Evolutionary conservation across 1,140 invertebrate genomes (phyloP).

Genomic region (Calosoma granatense): DNA sequence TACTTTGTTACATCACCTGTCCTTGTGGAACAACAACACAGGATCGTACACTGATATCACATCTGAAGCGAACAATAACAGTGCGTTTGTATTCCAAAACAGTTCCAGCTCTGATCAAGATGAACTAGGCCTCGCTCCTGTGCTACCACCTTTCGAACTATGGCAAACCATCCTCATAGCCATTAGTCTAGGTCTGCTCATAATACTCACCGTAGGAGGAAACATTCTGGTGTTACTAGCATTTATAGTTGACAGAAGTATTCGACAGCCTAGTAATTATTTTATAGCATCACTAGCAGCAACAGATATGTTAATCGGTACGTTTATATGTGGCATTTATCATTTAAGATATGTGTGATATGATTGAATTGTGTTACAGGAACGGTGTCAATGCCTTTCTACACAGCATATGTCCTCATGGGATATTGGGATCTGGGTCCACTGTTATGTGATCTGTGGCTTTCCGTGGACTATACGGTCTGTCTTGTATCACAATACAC

Average conservation of each 20-base stretch:
- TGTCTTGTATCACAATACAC: slow-evolving; percentile 99
- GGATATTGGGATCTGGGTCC: slow-evolving; percentile 96
- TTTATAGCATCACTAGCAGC: slow-evolving; percentile 97
- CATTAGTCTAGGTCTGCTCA: slow-evolving; percentile 77
- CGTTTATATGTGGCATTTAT: slow-evolving; percentile 29
- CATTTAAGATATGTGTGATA: not conserved
- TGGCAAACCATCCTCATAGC: slow-evolving; percentile 89
- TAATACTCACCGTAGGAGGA: slow-evolving; percentile 85
- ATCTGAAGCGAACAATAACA: slow-evolving; percentile 9
- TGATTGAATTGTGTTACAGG: slow-evolving; percentile 46
- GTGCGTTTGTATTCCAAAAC: slow-evolving; percentile 9
- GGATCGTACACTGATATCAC: slow-evolving; percentile 13
- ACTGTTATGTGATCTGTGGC: slow-evolving; percentile 95
- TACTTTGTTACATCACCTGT: slow-evolving; percentile 21
- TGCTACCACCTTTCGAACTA: slow-evolving; percentile 75
- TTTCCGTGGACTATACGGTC: slow-evolving; percentile 98
- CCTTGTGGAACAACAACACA: slow-evolving; percentile 19
- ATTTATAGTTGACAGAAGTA: slow-evolving; percentile 93
- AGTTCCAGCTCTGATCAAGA: slow-evolving; percentile 9
- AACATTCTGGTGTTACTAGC: slow-evolving; percentile 94
- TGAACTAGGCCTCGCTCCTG: slow-evolving; percentile 37
- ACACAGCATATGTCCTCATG: slow-evolving; percentile 90
- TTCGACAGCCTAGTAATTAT: slow-evolving; percentile 98
- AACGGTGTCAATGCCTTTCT: slow-evolving; percentile 89
- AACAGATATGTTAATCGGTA: slow-evolving; percentile 96